Evolutionary conservation across 2,113 vertebrate genomes (phyloP), one percentile per base, ranked within the genome.

Genomic region (Galbula dea): DNA sequence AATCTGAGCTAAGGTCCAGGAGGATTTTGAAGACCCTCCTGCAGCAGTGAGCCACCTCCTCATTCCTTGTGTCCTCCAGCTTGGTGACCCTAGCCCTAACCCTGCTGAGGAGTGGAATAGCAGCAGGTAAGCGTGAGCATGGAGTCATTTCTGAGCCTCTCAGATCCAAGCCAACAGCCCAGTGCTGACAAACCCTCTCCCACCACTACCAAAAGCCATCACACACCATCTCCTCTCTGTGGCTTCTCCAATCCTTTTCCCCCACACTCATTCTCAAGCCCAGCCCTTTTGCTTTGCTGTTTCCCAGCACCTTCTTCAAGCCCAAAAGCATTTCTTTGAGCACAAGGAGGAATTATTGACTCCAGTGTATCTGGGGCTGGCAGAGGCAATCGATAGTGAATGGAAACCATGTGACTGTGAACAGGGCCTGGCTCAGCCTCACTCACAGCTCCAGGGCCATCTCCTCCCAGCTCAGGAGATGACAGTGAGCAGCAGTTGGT

Each of bases 321-420:
- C 19, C 48, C n/a, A n/a, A 39, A 72, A n/a, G 52, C 20, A 2
- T 8, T 34, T 39, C 43, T 77, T 43, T 19, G 49, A 83, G 32
- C 76, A 8, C 55, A 46, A 43, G 68, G 32, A 29, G 34, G 30
- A 63, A 61, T 54, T 36, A 82, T 82, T 11, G 95, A 94, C 92
- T 54, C 46, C 15, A 0, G 48, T 2, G 61, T 14, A 11, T 74
- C 51, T 34, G 91, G 5, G 30, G 78, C 68, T 94, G 93, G 55
- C 81, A 87, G 89, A 82, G 71, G 76, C 15, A 9, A 84, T 96
- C 87, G 15, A 96, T 95, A 6, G 75, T 8, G 46, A 93, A 88
- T 89, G 90, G 88, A 16, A 45, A 32, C 15, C 73, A 19, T 29
- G 63, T 45, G 94, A 59, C 29, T 0, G 21, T 65, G 54, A 22